phyloP scores from a whole-genome alignment of 2,113 vertebrate genomes.

The Eonycteris spelaea region DNA sequence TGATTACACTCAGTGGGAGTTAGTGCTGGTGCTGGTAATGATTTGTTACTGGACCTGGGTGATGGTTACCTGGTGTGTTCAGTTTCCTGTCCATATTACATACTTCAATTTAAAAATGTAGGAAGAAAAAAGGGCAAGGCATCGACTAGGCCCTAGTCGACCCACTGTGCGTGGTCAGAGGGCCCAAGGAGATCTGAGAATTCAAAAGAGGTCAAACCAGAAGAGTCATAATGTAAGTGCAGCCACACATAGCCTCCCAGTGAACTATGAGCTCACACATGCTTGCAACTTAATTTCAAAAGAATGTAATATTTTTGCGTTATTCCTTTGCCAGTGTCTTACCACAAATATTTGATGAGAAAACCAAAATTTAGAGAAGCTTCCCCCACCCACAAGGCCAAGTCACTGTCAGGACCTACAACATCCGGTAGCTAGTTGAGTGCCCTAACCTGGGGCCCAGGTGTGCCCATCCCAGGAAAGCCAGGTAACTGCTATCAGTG shows the following conservation, averaged over 20 bases:
- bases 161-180: neutral
- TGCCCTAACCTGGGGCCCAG: neutral
- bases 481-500: neutral
- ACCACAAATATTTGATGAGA: neutral
- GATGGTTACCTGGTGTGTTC: neutral
- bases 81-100: neutral
- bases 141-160: neutral
- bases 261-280: neutral
- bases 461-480: neutral
- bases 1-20: neutral
- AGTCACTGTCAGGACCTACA: neutral
- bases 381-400: neutral
- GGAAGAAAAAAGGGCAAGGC: neutral
- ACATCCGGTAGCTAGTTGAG: neutral
- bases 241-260: neutral
- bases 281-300: neutral
- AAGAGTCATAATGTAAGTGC: neutral
- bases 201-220: neutral
- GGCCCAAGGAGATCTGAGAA: neutral
- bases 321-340: conserved; percentile 30
- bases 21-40: neutral
- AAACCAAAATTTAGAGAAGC: conserved; percentile 39
- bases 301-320: conserved; percentile 8
- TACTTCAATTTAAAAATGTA: neutral
- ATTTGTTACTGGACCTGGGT: neutral